Conservation (phyloP, 1,140 invertebrate species). For the Drosophila ficusphila region DNA sequence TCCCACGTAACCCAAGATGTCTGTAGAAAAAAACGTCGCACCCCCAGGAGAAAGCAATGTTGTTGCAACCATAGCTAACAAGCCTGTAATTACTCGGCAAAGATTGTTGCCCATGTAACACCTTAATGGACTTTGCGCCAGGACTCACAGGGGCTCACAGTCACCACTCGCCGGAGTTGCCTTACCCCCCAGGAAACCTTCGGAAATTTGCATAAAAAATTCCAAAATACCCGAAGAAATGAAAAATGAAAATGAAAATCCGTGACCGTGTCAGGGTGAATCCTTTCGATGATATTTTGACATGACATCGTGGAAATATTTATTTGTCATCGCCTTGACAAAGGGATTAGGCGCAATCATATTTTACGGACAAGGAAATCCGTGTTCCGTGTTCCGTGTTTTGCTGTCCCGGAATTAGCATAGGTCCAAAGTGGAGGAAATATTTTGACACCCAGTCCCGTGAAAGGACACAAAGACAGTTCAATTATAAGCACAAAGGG, state of each 20-base stretch:
- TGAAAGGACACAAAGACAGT: constrained; percentile 42
- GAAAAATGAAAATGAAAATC: constrained; percentile 30
- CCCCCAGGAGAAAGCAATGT: constrained; percentile 52
- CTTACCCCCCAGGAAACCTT: constrained; percentile 18
- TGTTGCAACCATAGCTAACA: constrained; percentile 80
- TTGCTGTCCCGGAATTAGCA: constrained; percentile 42
- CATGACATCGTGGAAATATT: constrained; percentile 75
- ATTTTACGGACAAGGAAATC: constrained; percentile 58
- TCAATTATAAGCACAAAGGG: constrained; percentile 60
- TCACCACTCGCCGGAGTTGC: constrained; percentile 3
- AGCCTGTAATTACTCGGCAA: constrained; percentile 75
- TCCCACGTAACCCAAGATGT: constrained; percentile 64
- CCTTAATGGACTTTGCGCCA: constrained; percentile 66
- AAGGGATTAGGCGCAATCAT: constrained; percentile 59
- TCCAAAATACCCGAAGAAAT: constrained; percentile 8
- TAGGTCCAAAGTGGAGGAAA: constrained; percentile 39
- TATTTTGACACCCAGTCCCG: constrained; percentile 61
- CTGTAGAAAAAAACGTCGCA: constrained; percentile 5
- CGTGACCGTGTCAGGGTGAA: constrained; percentile 17
- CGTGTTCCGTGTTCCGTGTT: constrained; percentile 16
- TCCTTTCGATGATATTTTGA: constrained; percentile 61
- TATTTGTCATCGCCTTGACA: constrained; percentile 60
- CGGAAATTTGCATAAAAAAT: constrained; percentile 72
- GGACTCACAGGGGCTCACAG: constrained; percentile 5
- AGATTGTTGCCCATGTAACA: constrained; percentile 73